Conservation (phyloP, 1,140 invertebrate genomes). For the Palaemon carinicauda region DNA sequence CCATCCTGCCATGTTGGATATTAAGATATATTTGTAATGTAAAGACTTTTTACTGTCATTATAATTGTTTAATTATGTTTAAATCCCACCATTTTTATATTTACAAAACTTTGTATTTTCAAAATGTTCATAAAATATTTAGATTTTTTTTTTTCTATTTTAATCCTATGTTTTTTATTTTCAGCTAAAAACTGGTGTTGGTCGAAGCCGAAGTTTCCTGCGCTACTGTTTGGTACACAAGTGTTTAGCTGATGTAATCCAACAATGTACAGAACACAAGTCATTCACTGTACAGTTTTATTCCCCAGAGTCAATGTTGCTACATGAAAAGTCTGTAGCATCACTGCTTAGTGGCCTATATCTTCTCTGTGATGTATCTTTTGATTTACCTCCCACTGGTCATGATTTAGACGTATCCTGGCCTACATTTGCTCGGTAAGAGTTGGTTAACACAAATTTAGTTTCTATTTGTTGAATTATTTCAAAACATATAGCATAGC, state of each 20-base stretch:
- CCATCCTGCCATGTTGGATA: no score
- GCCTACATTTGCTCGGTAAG: conserved; percentile 34
- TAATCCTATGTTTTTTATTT: neutral
- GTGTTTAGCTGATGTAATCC: conserved; percentile 18
- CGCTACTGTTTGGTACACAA: conserved; percentile 40
- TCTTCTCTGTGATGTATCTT: conserved; percentile 29
- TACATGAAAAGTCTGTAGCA: neutral
- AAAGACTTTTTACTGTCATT: no score
- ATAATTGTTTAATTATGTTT: no score
- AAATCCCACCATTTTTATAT: no score
- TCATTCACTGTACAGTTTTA: conserved; percentile 18
- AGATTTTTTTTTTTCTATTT: no score
- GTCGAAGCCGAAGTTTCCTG: conserved; percentile 16
- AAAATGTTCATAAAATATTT: no score
- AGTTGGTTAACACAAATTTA: no score
- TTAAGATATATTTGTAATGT: no score
- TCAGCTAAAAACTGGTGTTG: conserved; percentile 34
- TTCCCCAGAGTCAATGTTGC: neutral
- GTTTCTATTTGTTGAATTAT: no score
- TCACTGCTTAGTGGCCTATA: neutral
- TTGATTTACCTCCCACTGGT: conserved; percentile 29
- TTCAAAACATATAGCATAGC: no score
- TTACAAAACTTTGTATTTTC: no score
- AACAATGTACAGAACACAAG: conserved; percentile 26
- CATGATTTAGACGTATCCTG: conserved; percentile 29